phyloP scores from a whole-genome alignment of 2,113 vertebrate genomes.

The Malaclemys terrapin region DNA sequence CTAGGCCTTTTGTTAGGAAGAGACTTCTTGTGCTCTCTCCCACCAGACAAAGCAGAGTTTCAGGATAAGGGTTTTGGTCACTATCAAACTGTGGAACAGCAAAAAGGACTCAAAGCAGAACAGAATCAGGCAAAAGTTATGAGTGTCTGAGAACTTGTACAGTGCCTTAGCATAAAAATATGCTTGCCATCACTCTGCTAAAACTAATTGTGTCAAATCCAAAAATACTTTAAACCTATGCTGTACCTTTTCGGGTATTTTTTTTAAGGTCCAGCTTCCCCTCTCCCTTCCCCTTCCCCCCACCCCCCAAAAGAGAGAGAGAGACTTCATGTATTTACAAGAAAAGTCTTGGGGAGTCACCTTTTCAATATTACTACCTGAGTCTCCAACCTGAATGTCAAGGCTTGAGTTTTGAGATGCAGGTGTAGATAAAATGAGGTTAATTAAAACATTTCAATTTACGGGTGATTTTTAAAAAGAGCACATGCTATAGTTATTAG shows the following conservation, averaged over 20 bases:
- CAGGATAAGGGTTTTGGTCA: background rate
- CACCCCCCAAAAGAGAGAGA: too few relatives aligned
- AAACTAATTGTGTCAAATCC: background rate
- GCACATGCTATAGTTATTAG: background rate
- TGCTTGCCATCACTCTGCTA: background rate
- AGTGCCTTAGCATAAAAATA: rapidly evolving
- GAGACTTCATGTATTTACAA: background rate
- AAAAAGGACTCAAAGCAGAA: background rate
- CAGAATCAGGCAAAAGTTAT: background rate
- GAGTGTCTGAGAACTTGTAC: background rate
- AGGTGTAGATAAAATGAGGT: background rate
- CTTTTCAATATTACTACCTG: background rate
- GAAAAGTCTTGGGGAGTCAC: background rate
- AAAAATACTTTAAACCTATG: background rate
- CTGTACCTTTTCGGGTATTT: background rate
- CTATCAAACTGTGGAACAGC: background rate
- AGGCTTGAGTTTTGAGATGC: rapidly evolving
- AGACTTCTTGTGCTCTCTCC: background rate
- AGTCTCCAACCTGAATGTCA: background rate
- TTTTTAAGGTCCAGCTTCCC: background rate
- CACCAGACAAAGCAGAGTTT: background rate
- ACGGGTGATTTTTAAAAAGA: background rate
- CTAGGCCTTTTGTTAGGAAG: background rate
- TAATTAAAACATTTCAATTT: background rate
- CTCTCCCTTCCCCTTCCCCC: too few relatives aligned